These are phyloP conservation scores for Tiliacea citrago DNA, from an alignment of 2,888 invertebrate genomes.

Conservation along the genomic window DNA sequence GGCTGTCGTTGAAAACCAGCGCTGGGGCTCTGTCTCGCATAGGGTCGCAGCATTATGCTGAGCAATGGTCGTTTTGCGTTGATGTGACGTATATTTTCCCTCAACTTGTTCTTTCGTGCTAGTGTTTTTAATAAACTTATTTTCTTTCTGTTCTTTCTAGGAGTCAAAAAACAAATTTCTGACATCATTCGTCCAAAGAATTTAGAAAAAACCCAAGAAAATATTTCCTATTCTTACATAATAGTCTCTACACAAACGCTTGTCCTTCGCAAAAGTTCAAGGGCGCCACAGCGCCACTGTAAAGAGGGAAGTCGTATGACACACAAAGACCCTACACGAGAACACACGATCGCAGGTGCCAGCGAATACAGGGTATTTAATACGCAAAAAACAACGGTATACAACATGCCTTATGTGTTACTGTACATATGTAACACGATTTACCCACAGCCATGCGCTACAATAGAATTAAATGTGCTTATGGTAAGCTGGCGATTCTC, in stretches of 20 bases:
- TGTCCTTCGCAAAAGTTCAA: constrained; percentile 49
- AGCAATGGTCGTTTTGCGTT: no score
- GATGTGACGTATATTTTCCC: no score
- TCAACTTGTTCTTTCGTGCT: no score
- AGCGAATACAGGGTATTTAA: constrained; percentile 45
- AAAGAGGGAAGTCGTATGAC: constrained; percentile 19
- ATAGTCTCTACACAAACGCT: constrained; percentile 2
- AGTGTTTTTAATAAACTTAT: no score
- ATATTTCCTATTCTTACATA: constrained; percentile 11
- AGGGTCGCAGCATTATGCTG: no score
- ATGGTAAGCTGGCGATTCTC: constrained; percentile 10
- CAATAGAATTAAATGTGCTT: constrained; percentile 51
- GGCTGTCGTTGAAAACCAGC: no score
- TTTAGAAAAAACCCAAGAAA: background rate
- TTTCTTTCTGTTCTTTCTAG: no score
- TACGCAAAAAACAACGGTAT: constrained; percentile 53
- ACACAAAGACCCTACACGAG: constrained; percentile 18
- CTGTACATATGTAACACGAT: background rate
- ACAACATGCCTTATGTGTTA: constrained; percentile 12
- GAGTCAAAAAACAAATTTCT: background rate
- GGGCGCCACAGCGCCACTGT: constrained; percentile 17
- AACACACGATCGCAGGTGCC: constrained; percentile 41
- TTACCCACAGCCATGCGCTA: constrained; percentile 28
- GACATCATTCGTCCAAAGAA: background rate
- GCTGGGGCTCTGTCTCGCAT: no score